These are phyloP conservation scores for Aurelia sp. DNA, from an alignment of 30 jellyfish, hydroid and myxozoan genomes.

Conservation along the genomic window DNA sequence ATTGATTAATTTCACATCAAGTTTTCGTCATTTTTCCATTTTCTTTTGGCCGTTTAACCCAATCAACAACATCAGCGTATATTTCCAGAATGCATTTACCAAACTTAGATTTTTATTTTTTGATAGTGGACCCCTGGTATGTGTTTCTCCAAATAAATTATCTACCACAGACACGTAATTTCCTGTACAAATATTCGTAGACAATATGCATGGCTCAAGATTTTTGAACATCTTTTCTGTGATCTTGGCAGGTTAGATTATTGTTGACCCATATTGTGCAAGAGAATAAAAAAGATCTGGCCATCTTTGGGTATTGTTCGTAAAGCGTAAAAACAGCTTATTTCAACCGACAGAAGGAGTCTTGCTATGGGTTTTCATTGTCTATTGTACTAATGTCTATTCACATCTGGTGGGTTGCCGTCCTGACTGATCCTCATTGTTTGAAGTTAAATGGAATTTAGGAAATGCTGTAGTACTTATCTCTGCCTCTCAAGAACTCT, in stretches of 20 bases:
- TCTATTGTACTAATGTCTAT: conserved; percentile 21
- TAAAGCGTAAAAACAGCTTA: conserved; percentile 6
- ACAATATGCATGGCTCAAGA: not conserved
- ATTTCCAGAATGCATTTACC: no score
- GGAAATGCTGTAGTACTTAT: conserved; percentile 39
- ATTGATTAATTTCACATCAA: no score
- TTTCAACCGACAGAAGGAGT: conserved; percentile 29
- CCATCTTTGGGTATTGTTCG: conserved; percentile 10
- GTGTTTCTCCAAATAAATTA: no score
- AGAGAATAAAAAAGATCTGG: not conserved
- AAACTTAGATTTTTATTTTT: no score
- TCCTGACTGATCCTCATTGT: conserved; percentile 50
- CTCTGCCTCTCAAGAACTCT: not conserved
- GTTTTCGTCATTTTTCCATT: no score
- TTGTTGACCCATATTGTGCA: conserved; percentile 29
- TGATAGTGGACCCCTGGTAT: no score
- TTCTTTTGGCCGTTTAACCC: no score
- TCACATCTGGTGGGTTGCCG: conserved; percentile 59
- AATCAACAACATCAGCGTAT: no score
- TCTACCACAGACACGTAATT: not conserved
- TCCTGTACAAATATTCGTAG: conserved; percentile 6
- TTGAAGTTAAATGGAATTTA: conserved; percentile 39
- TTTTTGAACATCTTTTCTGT: not conserved
- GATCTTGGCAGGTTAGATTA: conserved; percentile 29
- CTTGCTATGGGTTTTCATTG: conserved; percentile 31